Conservation (phyloP, 2,113 vertebrate genomes). For the Tor tambroides region DNA sequence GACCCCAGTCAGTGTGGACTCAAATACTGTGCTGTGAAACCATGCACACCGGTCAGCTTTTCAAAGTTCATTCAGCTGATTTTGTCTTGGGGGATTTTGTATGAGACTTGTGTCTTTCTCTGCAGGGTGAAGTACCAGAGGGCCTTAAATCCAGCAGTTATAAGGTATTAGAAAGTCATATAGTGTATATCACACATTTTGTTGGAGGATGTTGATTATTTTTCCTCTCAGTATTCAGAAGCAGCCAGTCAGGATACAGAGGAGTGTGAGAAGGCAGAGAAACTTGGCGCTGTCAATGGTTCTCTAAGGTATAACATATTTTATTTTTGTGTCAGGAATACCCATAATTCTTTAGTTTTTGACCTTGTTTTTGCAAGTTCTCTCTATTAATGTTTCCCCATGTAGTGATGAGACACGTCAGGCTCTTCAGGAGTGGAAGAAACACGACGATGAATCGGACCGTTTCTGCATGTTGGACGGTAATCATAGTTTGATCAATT, state of each 20-base stretch:
- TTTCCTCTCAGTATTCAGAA: constrained; percentile 77
- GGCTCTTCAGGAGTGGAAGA: constrained; percentile 85
- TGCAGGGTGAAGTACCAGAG: constrained; percentile 86
- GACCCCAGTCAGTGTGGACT: constrained; percentile 85
- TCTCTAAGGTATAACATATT: constrained; percentile 83
- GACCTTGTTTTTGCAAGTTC: neutral
- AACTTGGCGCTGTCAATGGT: constrained; percentile 88
- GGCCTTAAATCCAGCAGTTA: constrained; percentile 80
- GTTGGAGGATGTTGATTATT: constrained; percentile 42
- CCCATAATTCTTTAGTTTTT: neutral
- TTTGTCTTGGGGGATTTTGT: neutral
- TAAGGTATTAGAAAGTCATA: constrained; percentile 75
- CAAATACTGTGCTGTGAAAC: constrained; percentile 86
- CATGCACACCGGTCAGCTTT: constrained; percentile 85
- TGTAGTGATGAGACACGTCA: constrained; percentile 81
- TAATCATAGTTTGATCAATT: constrained; percentile 61
- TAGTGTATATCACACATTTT: constrained; percentile 4
- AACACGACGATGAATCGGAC: constrained; percentile 86
- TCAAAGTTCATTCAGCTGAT: neutral
- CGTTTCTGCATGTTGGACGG: constrained; percentile 91
- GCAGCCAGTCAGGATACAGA: constrained; percentile 70
- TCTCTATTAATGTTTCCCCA: constrained; percentile 26
- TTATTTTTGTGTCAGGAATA: neutral
- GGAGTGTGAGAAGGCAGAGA: constrained; percentile 84
- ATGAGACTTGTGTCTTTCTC: neutral